Conservation (phyloP, 64 coral and sea anemone species). For the Cladopsammia gracilis region DNA sequence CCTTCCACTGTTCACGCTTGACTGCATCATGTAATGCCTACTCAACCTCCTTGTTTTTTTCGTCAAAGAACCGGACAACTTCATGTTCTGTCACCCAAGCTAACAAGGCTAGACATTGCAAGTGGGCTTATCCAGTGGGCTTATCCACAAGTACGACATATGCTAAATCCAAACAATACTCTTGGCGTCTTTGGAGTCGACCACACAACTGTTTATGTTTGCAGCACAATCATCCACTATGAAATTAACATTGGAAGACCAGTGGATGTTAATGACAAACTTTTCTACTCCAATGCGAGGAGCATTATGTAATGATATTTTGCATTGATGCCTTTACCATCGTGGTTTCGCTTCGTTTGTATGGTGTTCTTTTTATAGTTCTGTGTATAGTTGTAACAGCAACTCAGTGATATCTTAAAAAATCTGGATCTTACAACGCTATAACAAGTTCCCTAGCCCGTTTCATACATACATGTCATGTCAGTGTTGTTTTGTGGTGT, state of each 20-base stretch:
- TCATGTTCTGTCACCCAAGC: constrained; percentile 32
- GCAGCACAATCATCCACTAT: constrained; percentile 38
- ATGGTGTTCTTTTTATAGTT: constrained; percentile 69
- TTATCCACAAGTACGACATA: constrained; percentile 34
- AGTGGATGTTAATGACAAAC: constrained; percentile 57
- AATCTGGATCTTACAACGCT: constrained; percentile 52
- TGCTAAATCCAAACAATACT: constrained; percentile 59
- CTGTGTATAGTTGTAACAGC: constrained; percentile 64
- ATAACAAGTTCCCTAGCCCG: constrained; percentile 44
- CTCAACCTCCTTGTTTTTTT: constrained; percentile 20
- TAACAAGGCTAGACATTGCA: constrained; percentile 14
- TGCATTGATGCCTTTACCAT: constrained; percentile 47
- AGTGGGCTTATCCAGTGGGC: background rate
- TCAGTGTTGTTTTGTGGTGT: constrained; percentile 18
- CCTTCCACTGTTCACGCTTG: constrained; percentile 39
- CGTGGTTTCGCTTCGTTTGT: constrained; percentile 63
- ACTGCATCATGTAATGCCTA: background rate
- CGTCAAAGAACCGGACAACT: constrained; percentile 21
- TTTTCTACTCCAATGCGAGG: constrained; percentile 45
- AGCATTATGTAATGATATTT: constrained; percentile 16
- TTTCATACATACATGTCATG: no score
- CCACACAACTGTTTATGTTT: constrained; percentile 32
- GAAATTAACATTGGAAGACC: constrained; percentile 41
- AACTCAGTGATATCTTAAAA: constrained; percentile 46
- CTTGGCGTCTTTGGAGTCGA: constrained; percentile 77